Conservation (phyloP, 2,888 invertebrate species). For the Rhimphoctona megacephalus region DNA sequence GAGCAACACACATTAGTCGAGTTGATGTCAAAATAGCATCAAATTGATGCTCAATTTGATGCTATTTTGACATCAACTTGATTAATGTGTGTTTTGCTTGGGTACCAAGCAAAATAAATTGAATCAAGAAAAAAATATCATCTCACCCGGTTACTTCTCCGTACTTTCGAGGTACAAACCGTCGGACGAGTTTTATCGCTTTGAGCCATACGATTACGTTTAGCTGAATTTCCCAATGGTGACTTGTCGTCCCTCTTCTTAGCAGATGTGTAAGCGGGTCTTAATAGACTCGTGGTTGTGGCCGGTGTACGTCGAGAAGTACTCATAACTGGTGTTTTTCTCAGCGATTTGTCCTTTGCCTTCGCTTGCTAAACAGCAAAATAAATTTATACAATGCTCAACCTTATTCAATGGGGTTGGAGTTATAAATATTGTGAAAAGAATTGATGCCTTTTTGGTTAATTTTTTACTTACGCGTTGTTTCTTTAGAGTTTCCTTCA, state of each 20-base stretch:
- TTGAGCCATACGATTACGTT: constrained; percentile 73
- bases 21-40: no score
- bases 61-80: no score
- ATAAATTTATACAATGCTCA: background rate
- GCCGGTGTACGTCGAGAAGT: constrained; percentile 78
- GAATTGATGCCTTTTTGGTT: background rate
- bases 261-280: constrained; percentile 74
- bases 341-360: constrained; percentile 81
- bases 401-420: background rate
- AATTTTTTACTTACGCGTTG: constrained; percentile 76
- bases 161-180: constrained; percentile 70
- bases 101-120: background rate
- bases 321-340: constrained; percentile 79
- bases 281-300: constrained; percentile 72
- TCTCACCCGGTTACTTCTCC: constrained; percentile 74
- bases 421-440: background rate
- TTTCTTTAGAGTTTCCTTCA: constrained; percentile 82
- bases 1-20: no score
- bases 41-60: no score
- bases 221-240: constrained; percentile 72
- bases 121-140: constrained; percentile 20
- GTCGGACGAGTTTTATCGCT: constrained; percentile 73
- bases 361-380: constrained; percentile 86
- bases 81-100: no score
- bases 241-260: constrained; percentile 77